Evolutionary conservation across 2,888 invertebrate genomes (phyloP), one percentile per base, ranked within the genome.

Genomic region (Atherix ibis): DNA sequence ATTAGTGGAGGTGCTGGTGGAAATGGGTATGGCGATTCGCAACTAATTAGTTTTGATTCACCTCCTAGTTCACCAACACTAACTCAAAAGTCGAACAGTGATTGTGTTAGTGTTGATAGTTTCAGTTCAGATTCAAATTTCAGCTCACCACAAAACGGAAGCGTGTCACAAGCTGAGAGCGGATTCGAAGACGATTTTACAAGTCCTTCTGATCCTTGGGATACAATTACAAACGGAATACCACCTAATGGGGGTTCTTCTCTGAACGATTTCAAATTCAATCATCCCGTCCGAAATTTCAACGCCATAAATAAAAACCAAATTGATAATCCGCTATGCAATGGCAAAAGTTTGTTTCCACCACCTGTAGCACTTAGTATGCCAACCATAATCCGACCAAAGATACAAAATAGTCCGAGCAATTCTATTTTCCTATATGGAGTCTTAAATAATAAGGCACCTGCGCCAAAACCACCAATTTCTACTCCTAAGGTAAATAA

Each of bases 131-230:
- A 78, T 55, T 74, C 75, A 22, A 76, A 75, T 41, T 68, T 67
- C 34, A 72, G 71, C 47, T 58, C 58, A 3, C 58, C 61, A 10
- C 51, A 58, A 37, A 59, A 58, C 43, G 74, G 76, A 12, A 76
- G 71, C 49, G 70, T 70, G 5, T 78, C 78, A 4, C 75, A 77
- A 51, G 72, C 76, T 27, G 80, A 80, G 52, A 79, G 79, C 58
- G 79, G 81, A 4, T 84, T 84, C 52, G 84, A 85, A 56, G 84
- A 83, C 62, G 83, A 84, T 53, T 81, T 80, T 53, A 51, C 53
- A 24, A 57, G 55, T 42, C 59, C 58, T 0, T 35, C 51, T 2
- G 60, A 59, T 48, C 59, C 60, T 1, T 60, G 61, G 59, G 58
- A 58, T 34, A 51, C 47, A 10, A 22, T 22, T 8, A 3, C 26